These are phyloP conservation scores for Lottia gigantea DNA, from an alignment of 2,888 invertebrate species.

Conservation along the genomic window DNA sequence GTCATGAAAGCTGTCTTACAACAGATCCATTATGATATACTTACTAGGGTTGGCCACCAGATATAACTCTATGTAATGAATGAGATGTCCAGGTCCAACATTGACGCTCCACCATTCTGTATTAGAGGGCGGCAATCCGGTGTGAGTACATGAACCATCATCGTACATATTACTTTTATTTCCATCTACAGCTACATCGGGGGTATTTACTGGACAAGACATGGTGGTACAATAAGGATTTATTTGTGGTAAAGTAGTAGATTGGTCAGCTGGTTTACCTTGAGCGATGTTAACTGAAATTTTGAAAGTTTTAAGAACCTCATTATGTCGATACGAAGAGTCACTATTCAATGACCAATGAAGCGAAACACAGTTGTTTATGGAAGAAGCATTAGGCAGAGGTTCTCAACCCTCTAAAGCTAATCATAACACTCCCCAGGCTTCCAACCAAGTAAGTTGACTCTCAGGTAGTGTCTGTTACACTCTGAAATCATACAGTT, in stretches of 20 bases:
- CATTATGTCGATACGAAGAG: too few relatives aligned
- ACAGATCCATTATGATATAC: not conserved
- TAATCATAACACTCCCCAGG: too few relatives aligned
- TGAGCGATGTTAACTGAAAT: conserved; percentile 1
- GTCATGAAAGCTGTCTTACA: too few relatives aligned
- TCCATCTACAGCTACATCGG: not conserved
- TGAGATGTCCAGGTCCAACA: conserved; percentile 4
- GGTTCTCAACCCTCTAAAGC: too few relatives aligned
- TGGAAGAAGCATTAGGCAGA: too few relatives aligned
- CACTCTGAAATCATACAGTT: too few relatives aligned
- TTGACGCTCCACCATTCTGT: conserved; percentile 4
- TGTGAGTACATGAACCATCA: not conserved
- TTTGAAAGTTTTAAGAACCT: too few relatives aligned
- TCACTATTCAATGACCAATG: too few relatives aligned
- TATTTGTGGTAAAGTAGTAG: not conserved
- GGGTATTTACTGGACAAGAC: not conserved
- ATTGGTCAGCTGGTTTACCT: not conserved
- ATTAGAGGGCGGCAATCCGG: not conserved
- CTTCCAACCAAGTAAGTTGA: too few relatives aligned
- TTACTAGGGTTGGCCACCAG: not conserved
- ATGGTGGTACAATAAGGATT: not conserved
- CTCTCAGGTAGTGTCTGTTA: too few relatives aligned
- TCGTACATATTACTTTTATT: not conserved
- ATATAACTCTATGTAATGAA: not conserved
- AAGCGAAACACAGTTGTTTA: too few relatives aligned